Evolutionary conservation across 2,888 invertebrate genomes (phyloP), one percentile per base, ranked within the genome.

Genomic region (Tipula unca): DNA sequence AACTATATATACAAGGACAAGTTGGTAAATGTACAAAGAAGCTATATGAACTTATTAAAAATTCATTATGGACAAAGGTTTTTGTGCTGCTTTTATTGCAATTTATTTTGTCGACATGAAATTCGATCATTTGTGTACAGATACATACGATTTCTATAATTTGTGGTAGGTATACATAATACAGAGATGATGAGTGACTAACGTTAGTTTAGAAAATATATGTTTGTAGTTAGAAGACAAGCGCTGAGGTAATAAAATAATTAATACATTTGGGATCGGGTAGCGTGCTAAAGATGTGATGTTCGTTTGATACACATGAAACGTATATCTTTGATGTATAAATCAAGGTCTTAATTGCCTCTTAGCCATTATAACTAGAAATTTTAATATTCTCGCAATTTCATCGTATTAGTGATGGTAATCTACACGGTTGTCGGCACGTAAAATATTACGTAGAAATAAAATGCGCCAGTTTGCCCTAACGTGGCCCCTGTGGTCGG

Each of bases 1-100:
- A 69, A 69, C 69, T 69, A 69, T 69, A 69, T 48, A 48, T 48
- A 48, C 69, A 69, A 69, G 69, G 69, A 69, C 69, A 69, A 69
- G 25, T 20, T 25, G 20, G 3, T 1, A 2, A 3, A 13, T 25
- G n/a, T 17, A 48, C 17, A 17, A 69, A 69, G 69, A 69, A 69
- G 69, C 25, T 10, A 69, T 25, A n/a, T n/a, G n/a, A 69, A 25
- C 69, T 69, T 69, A 69, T 69, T 69, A 69, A 69, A 69, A 69
- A 25, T 69, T 69, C 69, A 69, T 69, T 69, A 69, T 69, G 69
- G 69, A 25, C 69, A 25, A 25, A 25, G 48, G 3, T 32, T 48
- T 48, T 48, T 48, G 17, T 48, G 17, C 5, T 17, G 48, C 6
- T 17, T 32, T 32, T 48, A 69, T 69, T 25, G 69, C 69, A 69